A percentile compares a stretch with the other conserved stretches of the same genome.
Evolutionary conservation across 2,113 vertebrate genomes (phyloP).

Genomic region (Calyptommatus sinebrachiatus): DNA sequence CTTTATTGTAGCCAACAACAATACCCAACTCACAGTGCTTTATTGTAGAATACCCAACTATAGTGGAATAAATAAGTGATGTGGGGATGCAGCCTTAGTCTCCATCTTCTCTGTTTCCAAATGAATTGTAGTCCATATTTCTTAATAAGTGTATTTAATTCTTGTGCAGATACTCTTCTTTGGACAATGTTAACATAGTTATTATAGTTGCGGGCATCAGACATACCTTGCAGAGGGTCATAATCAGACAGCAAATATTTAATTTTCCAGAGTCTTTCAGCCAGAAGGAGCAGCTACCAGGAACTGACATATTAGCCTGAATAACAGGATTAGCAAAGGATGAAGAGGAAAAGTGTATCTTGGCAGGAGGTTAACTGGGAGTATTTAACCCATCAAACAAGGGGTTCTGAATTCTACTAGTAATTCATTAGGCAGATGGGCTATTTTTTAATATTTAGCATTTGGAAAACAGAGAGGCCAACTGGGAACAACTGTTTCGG

Average conservation of each 20-base stretch:
- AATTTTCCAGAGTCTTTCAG: constrained; percentile 16
- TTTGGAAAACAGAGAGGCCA: background rate
- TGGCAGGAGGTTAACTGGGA: constrained; percentile 26
- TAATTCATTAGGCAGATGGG: background rate
- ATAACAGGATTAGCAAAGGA: constrained; percentile 21
- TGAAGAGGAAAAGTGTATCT: constrained; percentile 12
- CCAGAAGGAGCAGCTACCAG: constrained; percentile 7
- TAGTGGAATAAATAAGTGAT: too few species aligned
- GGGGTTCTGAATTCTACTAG: constrained; percentile 5
- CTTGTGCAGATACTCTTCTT: too few species aligned
- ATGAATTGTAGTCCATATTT: too few species aligned
- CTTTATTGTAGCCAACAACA: too few species aligned
- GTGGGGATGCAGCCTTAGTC: too few species aligned
- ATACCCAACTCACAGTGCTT: too few species aligned
- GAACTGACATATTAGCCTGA: constrained; percentile 11
- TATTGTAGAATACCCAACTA: too few species aligned
- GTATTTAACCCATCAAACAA: constrained; percentile 22
- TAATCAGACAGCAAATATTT: constrained; percentile 17
- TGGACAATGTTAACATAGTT: too few species aligned
- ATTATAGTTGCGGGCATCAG: background rate
- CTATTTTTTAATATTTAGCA: constrained; percentile 2
- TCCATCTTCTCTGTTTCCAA: too few species aligned
- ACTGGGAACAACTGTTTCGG: background rate
- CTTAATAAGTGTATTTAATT: too few species aligned
- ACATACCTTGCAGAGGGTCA: constrained; percentile 3